A percentile compares a stretch with the other conserved stretches of the same genome.
Conservation (phyloP, 2,888 invertebrate species). For the Agrilus mali region DNA sequence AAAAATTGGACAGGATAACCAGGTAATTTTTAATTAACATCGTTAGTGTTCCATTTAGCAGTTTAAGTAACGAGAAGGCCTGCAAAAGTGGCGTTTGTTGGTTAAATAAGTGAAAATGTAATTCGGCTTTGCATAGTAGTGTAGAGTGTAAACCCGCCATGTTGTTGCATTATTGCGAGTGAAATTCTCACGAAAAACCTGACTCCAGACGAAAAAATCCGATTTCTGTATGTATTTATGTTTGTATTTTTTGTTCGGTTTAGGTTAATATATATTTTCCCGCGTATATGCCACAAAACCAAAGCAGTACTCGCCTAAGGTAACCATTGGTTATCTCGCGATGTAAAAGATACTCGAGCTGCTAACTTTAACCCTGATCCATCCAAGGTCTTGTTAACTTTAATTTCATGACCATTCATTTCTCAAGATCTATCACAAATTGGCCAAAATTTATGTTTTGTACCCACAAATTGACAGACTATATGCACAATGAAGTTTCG, state of each 20-base stretch:
- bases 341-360: slow-evolving; percentile 13
- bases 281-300: slow-evolving; percentile 36
- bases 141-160: slow-evolving; percentile 49
- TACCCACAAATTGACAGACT: too few species aligned
- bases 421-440: too few species aligned
- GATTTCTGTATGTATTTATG: slow-evolving; percentile 29
- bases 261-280: slow-evolving; percentile 33
- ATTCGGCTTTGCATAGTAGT: slow-evolving; percentile 31
- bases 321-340: slow-evolving; percentile 28
- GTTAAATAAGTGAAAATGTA: slow-evolving; percentile 22
- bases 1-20: slow-evolving; percentile 33
- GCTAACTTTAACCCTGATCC: slow-evolving; percentile 18
- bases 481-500: too few species aligned
- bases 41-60: slow-evolving; percentile 6
- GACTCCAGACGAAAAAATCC: slow-evolving; percentile 17
- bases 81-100: slow-evolving; percentile 8
- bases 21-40: slow-evolving; percentile 27
- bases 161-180: slow-evolving; percentile 52
- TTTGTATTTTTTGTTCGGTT: slow-evolving; percentile 36
- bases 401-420: too few species aligned
- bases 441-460: too few species aligned
- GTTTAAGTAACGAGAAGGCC: slow-evolving; percentile 7
- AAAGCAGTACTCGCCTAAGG: slow-evolving; percentile 26
- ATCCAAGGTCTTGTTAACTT: slow-evolving; percentile 19
- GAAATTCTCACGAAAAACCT: slow-evolving; percentile 23